Base-by-base conservation (phyloP, 2,888 invertebrate genomes). In the Drosophila affinis region DNA sequence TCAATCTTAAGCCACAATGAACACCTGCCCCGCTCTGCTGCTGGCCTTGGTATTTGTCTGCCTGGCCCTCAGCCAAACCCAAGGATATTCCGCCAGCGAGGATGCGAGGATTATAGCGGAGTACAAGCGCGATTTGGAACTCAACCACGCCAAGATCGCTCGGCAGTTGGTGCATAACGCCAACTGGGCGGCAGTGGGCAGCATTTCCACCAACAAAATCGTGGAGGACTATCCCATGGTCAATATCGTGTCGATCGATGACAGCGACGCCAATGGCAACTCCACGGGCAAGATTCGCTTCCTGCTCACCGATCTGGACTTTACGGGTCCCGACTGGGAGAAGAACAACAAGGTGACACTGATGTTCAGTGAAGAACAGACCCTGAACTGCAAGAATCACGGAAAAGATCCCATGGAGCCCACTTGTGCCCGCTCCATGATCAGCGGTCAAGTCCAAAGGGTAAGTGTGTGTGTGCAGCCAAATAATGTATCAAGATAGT, bases 341-440 rank as follows among this genome's bases (percentile, higher is more conserved):
- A 77, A 74, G 14, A 77, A 87, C 10, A 92, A 92, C 67, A 90
- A 90, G 61, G 87, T 91, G 7, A 91, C 91, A 0, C 85, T 92
- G 12, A 55, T 91, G 47, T 87, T 92, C 45, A 85, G 85, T 6
- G 89, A 91, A 57, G 92, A 92, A 55, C 91, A 92, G 71, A 78
- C 81, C n/a, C 64, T 90, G 3, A 82, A 87, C n/a, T 92, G 92
- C 62, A 78, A 81, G 4, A 75, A 72, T 9, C 45, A 58, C 1
- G 79, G 81, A 21, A 73, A 77, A 3, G 92, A 92, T 86, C 92
- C 92, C 3, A 92, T 92, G 92, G 92, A 92, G 69, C 92, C 92
- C 2, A 91, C 91, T 0, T 92, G 92, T 78, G 80, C 90, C 0
- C 87, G 92, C 3, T 74, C 77, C 9, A 90, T 92, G 17, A 81